Evolutionary conservation across 2,888 invertebrate genomes (phyloP), one percentile per base, ranked within the genome.

Genomic region (Cerastis rubricosa): DNA sequence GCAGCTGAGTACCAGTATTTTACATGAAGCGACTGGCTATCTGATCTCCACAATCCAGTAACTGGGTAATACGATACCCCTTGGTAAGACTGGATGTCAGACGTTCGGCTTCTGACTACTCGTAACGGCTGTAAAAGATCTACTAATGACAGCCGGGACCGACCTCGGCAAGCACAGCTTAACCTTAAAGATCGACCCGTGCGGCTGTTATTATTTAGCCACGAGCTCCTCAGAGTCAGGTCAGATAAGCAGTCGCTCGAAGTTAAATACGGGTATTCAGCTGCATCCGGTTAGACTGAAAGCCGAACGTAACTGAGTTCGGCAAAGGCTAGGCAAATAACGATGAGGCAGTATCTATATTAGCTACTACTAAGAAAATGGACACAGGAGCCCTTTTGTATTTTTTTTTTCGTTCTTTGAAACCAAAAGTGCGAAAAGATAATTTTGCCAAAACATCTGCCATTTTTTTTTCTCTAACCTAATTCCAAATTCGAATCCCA

Each of bases 401-500:
- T 51, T 65, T 29, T 61, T 45, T 68, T 14, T 71, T 45, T 57
- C 40, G 66, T n/a, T 22, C 12, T 43, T 25, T 25, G 64, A 67
- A 66, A 59, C 45, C 3, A 61, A 57, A 61, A 61, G 64, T 59
- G 68, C 5, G 65, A 81, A 69, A 6, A 57, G 49, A 70, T 63
- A 70, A 73, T 61, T 63, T 19, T n/a, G n/a, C 47, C 74, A 67
- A n/a, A 76, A 76, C 85, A 81, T 71, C 75, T 84, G 85, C 67
- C n/a, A 43, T 59, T n/a, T 61, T 85, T 80, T 81, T 83, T 69
- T 40, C 22, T 78, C 72, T 82, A 79, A 80, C 64, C 78, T 81
- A 74, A 87, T 86, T 87, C 86, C 63, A 67, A 77, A 77, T 87
- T 87, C 77, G 76, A 87, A 82, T 85, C 77, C 74, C 80, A 81